phyloP scores from a whole-genome alignment of 2,888 invertebrate genomes.

The Philaethria dido region DNA sequence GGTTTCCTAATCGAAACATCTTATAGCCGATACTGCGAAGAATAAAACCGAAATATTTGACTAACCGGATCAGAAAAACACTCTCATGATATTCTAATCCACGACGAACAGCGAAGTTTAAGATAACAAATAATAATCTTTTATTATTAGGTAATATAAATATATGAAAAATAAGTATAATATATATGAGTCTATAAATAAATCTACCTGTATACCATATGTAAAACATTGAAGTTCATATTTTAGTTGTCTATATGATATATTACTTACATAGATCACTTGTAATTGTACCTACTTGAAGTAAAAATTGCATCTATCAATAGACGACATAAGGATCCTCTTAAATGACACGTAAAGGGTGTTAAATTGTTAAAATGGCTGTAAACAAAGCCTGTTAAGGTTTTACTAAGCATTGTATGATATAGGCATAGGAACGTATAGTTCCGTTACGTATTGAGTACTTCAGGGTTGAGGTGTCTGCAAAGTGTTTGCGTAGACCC shows the following conservation, averaged over 20 bases:
- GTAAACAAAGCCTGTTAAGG: constrained; percentile 12
- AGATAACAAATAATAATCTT: no score
- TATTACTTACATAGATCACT: not conserved
- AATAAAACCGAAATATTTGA: no score
- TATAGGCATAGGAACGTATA: not conserved
- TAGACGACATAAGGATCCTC: not conserved
- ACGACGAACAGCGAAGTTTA: no score
- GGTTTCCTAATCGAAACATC: no score
- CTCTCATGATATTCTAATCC: no score
- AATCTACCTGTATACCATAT: no score
- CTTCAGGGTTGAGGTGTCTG: constrained; percentile 11
- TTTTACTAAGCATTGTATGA: constrained; percentile 10
- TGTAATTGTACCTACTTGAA: not conserved
- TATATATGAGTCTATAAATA: no score
- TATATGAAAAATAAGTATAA: not conserved
- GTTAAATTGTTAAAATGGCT: not conserved
- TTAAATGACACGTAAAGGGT: not conserved
- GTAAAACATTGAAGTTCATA: no score
- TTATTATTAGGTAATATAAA: not conserved
- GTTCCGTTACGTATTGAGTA: not conserved
- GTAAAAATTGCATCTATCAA: not conserved
- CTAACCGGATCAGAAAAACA: no score
- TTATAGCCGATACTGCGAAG: no score
- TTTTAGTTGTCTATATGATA: not conserved
- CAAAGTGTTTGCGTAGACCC: constrained; percentile 10